These are phyloP conservation scores for Ephydatia muelleri DNA, from an alignment of 37 sponge, comb jelly and placozoan genomes.

Conservation along the genomic window DNA sequence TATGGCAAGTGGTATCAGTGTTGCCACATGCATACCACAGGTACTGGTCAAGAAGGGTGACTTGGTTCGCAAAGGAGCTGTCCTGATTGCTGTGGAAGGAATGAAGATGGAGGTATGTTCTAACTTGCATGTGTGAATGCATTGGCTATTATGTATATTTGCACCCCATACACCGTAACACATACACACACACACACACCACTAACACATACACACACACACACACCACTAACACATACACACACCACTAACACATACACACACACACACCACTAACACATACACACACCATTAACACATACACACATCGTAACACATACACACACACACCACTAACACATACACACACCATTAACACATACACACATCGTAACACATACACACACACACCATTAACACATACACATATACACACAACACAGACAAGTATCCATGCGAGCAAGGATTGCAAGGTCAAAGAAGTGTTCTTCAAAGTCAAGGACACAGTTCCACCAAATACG, in stretches of 20 bases:
- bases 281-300: no score
- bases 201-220: no score
- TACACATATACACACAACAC: neutral
- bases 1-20: no score
- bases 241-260: no score
- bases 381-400: neutral
- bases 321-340: neutral
- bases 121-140: neutral
- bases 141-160: no score
- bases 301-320: no score
- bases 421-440: slow-evolving; percentile 68
- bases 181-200: no score
- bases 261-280: no score
- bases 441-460: slow-evolving; percentile 57
- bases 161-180: no score
- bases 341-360: neutral
- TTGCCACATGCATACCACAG: no score
- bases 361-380: neutral
- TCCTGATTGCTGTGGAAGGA: slow-evolving; percentile 75
- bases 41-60: slow-evolving; percentile 69
- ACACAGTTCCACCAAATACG: slow-evolving; percentile 65
- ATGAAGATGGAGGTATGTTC: slow-evolving; percentile 89
- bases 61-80: slow-evolving; percentile 56
- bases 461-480: slow-evolving; percentile 52
- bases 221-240: no score